Evolutionary conservation across 35 echinoderm and acorn worm species (phyloP).

Genomic region (Nesometra sesokonis): DNA sequence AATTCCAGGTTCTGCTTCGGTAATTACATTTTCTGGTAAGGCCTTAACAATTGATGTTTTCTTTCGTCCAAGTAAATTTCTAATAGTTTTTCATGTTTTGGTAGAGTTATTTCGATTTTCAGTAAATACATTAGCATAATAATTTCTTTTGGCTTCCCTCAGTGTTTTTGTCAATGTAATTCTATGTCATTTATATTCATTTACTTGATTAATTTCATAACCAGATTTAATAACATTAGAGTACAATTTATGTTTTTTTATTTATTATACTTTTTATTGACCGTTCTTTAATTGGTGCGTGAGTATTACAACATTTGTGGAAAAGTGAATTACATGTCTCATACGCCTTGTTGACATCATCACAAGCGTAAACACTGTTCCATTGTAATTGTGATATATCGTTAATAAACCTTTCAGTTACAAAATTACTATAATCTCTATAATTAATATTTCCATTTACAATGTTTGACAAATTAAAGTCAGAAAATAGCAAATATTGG

Average conservation of each 20-base stretch:
- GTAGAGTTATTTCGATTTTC: neutral
- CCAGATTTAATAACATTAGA: too few species aligned
- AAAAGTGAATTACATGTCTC: too few species aligned
- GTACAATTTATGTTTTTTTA: too few species aligned
- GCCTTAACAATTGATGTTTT: neutral
- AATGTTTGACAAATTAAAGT: too few species aligned
- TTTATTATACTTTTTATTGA: too few species aligned
- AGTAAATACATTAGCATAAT: neutral
- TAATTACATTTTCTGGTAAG: neutral
- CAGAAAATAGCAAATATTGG: too few species aligned
- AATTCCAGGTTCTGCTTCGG: neutral
- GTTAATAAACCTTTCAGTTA: neutral
- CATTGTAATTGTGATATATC: neutral
- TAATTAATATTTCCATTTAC: too few species aligned
- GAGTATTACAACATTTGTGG: too few species aligned
- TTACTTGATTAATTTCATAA: too few species aligned
- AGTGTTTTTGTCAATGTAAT: neutral
- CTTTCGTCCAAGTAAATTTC: neutral
- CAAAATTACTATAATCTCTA: too few species aligned
- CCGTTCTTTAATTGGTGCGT: too few species aligned
- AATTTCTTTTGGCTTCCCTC: neutral
- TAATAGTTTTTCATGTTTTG: neutral
- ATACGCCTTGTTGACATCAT: neutral
- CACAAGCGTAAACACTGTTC: neutral
- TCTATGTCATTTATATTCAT: too few species aligned